Conservation (phyloP, 2,113 vertebrate genomes). For the Pluvianellus socialis region DNA sequence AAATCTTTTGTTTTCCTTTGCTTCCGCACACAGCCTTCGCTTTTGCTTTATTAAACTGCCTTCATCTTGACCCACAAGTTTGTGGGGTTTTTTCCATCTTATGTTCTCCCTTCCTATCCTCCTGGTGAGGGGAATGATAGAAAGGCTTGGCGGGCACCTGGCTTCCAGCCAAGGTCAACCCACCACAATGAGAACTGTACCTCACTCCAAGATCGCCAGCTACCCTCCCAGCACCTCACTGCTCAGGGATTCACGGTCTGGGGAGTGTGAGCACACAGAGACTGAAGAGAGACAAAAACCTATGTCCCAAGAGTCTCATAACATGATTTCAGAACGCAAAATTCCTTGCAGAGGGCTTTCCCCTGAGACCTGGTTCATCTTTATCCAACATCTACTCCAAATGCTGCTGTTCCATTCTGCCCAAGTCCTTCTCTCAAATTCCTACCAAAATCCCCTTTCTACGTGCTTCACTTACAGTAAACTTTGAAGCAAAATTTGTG, state of each 20-base stretch:
- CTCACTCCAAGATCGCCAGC: background rate
- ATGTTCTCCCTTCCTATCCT: background rate
- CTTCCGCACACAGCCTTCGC: background rate
- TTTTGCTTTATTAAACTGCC: background rate
- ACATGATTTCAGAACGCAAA: background rate
- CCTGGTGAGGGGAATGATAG: no score
- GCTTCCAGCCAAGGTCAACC: no score
- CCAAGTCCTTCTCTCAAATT: background rate
- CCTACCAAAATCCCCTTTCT: background rate
- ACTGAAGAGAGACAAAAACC: rapidly evolving
- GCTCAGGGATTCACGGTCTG: background rate
- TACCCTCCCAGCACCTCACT: background rate
- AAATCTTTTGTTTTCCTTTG: background rate
- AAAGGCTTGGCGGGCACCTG: no score
- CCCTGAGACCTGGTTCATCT: background rate
- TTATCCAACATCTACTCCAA: background rate
- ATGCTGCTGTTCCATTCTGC: background rate
- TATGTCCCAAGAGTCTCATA: background rate
- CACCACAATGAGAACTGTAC: background rate
- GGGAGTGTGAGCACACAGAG: background rate
- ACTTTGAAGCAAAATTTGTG: background rate
- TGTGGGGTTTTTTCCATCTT: background rate
- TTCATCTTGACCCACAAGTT: background rate
- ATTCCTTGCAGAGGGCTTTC: background rate
- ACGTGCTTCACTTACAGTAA: background rate